Conservation (phyloP, 1,140 invertebrate species). For the Cataglyphis hispanica region DNA sequence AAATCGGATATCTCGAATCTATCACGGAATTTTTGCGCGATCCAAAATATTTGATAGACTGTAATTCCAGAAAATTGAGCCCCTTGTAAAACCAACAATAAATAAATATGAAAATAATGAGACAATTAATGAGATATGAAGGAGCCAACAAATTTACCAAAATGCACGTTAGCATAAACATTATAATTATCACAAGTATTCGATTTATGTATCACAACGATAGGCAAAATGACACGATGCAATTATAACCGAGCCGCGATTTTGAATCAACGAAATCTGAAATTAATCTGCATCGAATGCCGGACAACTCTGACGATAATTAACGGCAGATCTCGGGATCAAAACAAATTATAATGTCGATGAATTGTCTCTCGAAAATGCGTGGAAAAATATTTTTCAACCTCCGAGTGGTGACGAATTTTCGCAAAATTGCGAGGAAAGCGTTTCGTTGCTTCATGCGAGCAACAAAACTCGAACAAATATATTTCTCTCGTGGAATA, state of each 20-base stretch:
- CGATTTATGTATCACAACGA: not conserved
- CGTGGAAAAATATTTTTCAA: not conserved
- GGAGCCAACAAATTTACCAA: not conserved
- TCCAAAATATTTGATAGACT: not conserved
- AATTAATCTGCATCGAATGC: not conserved
- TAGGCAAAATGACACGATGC: not conserved
- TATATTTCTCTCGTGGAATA: not conserved
- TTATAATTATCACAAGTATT: not conserved
- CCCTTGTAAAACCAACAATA: not conserved
- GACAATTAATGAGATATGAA: not conserved
- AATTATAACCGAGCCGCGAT: not conserved
- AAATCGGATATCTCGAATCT: slow-evolving; percentile 34
- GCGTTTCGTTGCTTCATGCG: not conserved
- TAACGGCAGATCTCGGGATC: slow-evolving; percentile 9
- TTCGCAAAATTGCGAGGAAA: not conserved
- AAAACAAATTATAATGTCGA: slow-evolving; percentile 2
- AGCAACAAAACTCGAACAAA: not conserved
- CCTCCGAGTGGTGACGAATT: not conserved
- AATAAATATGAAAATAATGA: not conserved
- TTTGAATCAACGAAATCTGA: not conserved
- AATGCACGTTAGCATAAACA: not conserved
- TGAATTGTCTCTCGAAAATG: not conserved
- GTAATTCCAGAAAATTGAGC: not conserved
- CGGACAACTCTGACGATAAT: slow-evolving; percentile 22
- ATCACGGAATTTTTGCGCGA: not conserved